Percentiles rank a stretch among this genome's conserved stretches.
These are phyloP conservation scores for Melanotaenia pygmaea DNA, from an alignment of 2,797 vertebrate genomes.

Conservation along the genomic window DNA sequence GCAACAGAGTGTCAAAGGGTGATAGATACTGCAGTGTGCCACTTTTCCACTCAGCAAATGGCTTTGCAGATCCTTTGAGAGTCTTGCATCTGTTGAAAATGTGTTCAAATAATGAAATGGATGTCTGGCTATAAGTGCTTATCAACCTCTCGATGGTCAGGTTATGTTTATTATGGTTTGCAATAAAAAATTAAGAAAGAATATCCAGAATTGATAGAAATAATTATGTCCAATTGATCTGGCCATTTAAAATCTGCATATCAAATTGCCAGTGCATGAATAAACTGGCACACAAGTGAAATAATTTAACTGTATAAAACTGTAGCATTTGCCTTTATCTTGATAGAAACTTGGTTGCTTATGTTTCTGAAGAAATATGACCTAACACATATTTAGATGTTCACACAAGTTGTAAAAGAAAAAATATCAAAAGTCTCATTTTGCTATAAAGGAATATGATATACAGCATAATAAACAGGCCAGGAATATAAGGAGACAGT, in stretches of 20 bases:
- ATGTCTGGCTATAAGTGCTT: slow-evolving; percentile 5
- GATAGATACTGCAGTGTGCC: slow-evolving; percentile 29
- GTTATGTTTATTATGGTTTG: slow-evolving; percentile 11
- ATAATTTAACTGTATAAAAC: background rate
- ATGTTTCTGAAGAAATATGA: too few species aligned
- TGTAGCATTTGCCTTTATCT: background rate
- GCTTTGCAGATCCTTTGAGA: slow-evolving; percentile 8
- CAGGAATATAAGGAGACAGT: too few species aligned
- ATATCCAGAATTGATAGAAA: background rate
- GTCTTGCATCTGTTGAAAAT: background rate
- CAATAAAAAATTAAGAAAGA: background rate
- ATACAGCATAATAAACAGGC: too few species aligned
- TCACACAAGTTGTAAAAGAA: too few species aligned
- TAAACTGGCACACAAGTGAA: background rate
- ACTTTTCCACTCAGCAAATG: slow-evolving; percentile 18
- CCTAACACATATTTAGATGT: too few species aligned
- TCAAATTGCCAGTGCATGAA: background rate
- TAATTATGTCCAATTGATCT: background rate
- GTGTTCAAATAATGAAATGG: slow-evolving; percentile 18
- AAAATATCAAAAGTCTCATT: background rate
- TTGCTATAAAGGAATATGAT: too few species aligned
- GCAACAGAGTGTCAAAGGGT: slow-evolving; percentile 16
- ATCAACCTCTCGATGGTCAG: background rate
- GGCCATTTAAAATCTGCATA: accelerated
- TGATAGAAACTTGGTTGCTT: background rate